Percentiles rank a stretch among this genome's conserved stretches.
Conservation (phyloP, 2,113 vertebrate genomes). For the Perca fluviatilis region DNA sequence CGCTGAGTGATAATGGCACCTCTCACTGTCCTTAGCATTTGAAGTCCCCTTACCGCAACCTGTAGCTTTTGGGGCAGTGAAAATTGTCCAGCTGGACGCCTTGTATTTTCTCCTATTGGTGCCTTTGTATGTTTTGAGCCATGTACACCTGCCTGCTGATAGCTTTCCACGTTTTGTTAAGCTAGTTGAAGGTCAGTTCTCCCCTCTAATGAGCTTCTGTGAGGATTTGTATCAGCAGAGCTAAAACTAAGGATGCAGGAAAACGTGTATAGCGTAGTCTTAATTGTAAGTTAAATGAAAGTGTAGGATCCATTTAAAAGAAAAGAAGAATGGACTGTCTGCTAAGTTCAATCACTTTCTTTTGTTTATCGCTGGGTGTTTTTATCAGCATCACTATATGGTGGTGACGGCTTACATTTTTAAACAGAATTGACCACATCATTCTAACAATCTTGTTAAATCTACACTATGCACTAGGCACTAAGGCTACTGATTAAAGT, state of each 20-base stretch:
- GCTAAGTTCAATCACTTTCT: background rate
- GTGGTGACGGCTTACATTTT: background rate
- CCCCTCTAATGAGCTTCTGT: slow-evolving; percentile 59
- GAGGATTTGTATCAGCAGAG: slow-evolving; percentile 47
- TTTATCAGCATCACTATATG: background rate
- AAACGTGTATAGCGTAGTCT: background rate
- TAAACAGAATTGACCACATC: slow-evolving; percentile 1
- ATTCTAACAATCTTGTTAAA: background rate
- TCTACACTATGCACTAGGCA: background rate
- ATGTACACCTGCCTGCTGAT: slow-evolving; percentile 60
- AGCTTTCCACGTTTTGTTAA: slow-evolving; percentile 32
- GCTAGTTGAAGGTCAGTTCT: slow-evolving; percentile 66
- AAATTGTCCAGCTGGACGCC: slow-evolving; percentile 67
- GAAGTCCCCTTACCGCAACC: slow-evolving; percentile 70
- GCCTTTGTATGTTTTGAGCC: slow-evolving; percentile 56
- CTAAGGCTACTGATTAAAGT: slow-evolving; percentile 20
- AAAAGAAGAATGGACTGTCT: background rate
- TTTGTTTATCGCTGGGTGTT: background rate
- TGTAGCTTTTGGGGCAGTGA: slow-evolving; percentile 65
- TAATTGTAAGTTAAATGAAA: slow-evolving; percentile 20
- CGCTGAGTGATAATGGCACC: slow-evolving; percentile 73
- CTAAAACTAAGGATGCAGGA: slow-evolving; percentile 20
- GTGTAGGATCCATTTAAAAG: background rate
- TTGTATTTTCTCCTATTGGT: slow-evolving; percentile 53
- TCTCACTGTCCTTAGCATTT: slow-evolving; percentile 71